A percentile compares a stretch with the other conserved stretches of the same genome.
phyloP scores from a whole-genome alignment of 2,888 invertebrate genomes.

The Caenorhabditis imperialis region DNA sequence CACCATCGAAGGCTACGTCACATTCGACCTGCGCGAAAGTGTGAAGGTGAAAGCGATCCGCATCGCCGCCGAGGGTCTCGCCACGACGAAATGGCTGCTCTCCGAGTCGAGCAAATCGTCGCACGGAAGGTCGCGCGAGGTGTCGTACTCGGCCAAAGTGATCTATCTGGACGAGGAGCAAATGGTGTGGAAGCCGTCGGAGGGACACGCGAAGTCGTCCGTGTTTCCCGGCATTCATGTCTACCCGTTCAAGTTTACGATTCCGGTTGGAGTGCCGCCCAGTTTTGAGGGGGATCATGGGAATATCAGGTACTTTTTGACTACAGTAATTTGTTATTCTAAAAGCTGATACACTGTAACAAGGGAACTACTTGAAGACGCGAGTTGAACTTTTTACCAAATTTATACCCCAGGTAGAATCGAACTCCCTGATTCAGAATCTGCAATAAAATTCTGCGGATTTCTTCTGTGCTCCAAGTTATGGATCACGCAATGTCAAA shows the following conservation, averaged over 20 bases:
- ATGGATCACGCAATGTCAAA: too few relatives aligned
- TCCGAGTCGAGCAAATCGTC: slow-evolving; percentile 41
- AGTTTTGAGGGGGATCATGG: slow-evolving; percentile 53
- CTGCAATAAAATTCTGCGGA: too few relatives aligned
- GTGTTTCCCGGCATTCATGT: slow-evolving; percentile 51
- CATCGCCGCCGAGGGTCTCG: slow-evolving; percentile 40
- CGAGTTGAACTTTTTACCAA: too few relatives aligned
- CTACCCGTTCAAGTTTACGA: slow-evolving; percentile 47
- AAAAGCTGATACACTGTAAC: too few relatives aligned
- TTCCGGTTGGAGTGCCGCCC: slow-evolving; percentile 40
- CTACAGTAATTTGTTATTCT: too few relatives aligned
- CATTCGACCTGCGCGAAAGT: slow-evolving; percentile 46
- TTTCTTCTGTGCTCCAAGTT: too few relatives aligned
- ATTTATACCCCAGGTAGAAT: too few relatives aligned
- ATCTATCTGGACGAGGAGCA: slow-evolving; percentile 41
- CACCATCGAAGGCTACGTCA: slow-evolving; percentile 42
- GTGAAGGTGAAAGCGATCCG: slow-evolving; percentile 51
- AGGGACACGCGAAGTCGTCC: slow-evolving; percentile 51
- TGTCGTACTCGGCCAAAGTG: slow-evolving; percentile 49
- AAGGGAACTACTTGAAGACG: too few relatives aligned
- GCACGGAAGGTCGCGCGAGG: slow-evolving; percentile 51
- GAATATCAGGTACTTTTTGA: slow-evolving; percentile 45
- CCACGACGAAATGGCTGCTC: slow-evolving; percentile 51
- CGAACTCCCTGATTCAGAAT: too few relatives aligned
- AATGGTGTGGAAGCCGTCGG: slow-evolving; percentile 51